phyloP scores from a whole-genome alignment of 2,888 invertebrate species.

The Brachylomia viminalis region DNA sequence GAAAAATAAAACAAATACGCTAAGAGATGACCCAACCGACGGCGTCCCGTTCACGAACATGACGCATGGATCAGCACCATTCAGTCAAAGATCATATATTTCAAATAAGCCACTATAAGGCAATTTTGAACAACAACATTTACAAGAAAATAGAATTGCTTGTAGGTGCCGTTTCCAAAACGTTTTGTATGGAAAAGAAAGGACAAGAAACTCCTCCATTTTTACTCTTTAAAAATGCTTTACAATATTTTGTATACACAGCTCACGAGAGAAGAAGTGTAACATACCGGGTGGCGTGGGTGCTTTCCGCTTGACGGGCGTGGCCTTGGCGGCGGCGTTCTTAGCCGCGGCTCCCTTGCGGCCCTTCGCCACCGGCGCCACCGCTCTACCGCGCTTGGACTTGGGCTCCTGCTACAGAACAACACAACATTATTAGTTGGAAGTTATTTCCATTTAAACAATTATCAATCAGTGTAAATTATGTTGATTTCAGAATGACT shows the following conservation, averaged over 20 bases:
- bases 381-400: slow-evolving; percentile 85
- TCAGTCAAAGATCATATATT: too few relatives aligned
- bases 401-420: slow-evolving; percentile 83
- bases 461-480: not conserved
- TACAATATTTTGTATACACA: too few relatives aligned
- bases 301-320: slow-evolving; percentile 88
- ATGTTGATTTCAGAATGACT: not conserved
- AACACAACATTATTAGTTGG: not conserved
- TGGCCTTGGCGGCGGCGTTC: slow-evolving; percentile 81
- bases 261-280: too few relatives aligned
- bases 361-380: slow-evolving; percentile 77
- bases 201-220: not conserved
- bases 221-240: not conserved
- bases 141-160: too few relatives aligned
- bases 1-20: not conserved
- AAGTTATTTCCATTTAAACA: not conserved
- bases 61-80: not conserved
- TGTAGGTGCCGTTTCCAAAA: too few relatives aligned
- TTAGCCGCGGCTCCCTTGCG: slow-evolving; percentile 84
- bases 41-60: not conserved
- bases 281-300: slow-evolving; percentile 86
- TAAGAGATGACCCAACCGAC: not conserved
- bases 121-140: too few relatives aligned
- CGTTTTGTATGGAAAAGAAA: not conserved
- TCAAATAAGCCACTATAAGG: too few relatives aligned